These are phyloP conservation scores for Fukomys damarensis DNA, from an alignment of 2,113 vertebrate genomes.

Conservation along the genomic window DNA sequence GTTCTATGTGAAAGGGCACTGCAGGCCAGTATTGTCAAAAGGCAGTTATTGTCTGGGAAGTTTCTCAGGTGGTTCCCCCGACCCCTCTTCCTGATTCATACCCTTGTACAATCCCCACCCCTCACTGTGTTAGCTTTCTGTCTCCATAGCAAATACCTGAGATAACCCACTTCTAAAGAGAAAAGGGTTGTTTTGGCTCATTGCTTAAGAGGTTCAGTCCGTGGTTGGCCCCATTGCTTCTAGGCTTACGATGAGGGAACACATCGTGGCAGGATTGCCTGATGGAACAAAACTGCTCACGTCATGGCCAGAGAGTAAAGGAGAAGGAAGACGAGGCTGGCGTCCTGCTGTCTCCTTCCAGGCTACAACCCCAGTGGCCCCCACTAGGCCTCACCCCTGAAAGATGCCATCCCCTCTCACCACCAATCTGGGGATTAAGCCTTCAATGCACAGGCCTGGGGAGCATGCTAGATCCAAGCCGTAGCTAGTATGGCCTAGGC, in stretches of 20 bases:
- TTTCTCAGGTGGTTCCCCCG: background rate
- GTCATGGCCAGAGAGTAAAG: background rate
- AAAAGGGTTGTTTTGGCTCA: background rate
- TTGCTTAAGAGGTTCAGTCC: background rate
- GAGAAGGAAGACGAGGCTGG: background rate
- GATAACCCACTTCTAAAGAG: background rate
- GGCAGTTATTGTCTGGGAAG: background rate
- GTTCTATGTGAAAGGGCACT: constrained; percentile 1
- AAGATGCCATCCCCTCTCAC: too few species aligned
- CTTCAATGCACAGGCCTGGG: background rate
- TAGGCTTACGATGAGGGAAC: background rate
- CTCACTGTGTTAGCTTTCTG: background rate
- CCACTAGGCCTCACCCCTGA: background rate
- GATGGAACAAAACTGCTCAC: background rate
- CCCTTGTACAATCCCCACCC: background rate
- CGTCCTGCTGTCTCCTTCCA: background rate
- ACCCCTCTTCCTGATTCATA: background rate
- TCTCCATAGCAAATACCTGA: background rate
- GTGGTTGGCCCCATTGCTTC: background rate
- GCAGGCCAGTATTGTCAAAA: background rate
- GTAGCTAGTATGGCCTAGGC: background rate
- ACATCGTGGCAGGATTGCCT: background rate
- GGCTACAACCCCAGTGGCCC: background rate
- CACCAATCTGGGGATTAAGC: background rate
- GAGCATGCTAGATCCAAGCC: background rate